Evolutionary conservation across 1,140 invertebrate genomes (phyloP).

Genomic region (Brachionus sp.): DNA sequence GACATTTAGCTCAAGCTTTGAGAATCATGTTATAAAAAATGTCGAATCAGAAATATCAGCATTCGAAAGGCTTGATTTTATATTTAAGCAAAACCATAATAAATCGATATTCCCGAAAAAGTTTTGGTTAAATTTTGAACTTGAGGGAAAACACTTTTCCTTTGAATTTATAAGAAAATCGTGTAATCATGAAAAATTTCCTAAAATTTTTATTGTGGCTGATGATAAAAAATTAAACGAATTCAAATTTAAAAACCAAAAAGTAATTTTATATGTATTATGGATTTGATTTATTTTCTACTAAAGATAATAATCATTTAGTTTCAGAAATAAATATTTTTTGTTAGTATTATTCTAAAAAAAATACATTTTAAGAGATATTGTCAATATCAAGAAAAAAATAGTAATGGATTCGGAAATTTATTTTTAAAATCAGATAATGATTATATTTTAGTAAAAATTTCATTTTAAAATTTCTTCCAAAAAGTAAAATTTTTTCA

Average conservation of each 20-base stretch:
- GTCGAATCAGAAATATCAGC: not conserved
- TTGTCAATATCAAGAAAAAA: not conserved
- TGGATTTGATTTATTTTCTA: not conserved
- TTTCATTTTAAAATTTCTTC: not conserved
- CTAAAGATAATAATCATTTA: not conserved
- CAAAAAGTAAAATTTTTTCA: not conserved
- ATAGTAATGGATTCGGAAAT: not conserved
- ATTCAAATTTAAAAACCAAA: not conserved
- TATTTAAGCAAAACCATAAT: not conserved
- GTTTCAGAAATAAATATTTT: not conserved
- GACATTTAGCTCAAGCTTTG: too few relatives aligned
- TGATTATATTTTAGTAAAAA: not conserved
- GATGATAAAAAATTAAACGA: not conserved
- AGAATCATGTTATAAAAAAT: not conserved
- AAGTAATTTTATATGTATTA: not conserved
- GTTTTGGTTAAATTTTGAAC: not conserved
- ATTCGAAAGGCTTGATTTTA: not conserved
- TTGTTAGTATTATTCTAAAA: not conserved
- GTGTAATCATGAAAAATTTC: not conserved
- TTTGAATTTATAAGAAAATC: not conserved
- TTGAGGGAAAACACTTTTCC: not conserved
- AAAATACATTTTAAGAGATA: not conserved
- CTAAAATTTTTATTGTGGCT: not conserved
- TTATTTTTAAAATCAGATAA: not conserved
- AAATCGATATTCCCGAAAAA: not conserved